phyloP scores from a whole-genome alignment of 2,888 invertebrate species.

The Nysson spinosus region DNA sequence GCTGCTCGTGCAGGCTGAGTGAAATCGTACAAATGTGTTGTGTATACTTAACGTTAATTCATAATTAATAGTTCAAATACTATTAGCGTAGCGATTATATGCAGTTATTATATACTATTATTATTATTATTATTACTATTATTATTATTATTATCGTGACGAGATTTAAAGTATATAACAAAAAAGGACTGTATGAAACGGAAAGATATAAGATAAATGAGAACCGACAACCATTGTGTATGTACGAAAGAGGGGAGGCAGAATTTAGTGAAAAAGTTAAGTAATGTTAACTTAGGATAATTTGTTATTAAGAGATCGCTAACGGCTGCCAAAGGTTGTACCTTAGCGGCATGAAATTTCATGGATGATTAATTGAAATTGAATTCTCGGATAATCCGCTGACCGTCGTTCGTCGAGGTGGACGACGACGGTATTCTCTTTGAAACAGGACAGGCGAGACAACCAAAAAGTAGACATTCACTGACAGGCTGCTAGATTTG shows the following conservation, averaged over 20 bases:
- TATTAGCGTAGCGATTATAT: slow-evolving; percentile 65
- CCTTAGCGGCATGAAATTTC: slow-evolving; percentile 57
- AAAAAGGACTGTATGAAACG: slow-evolving; percentile 53
- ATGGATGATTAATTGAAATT: slow-evolving; percentile 52
- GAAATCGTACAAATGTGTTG: slow-evolving; percentile 77
- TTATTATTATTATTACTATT: slow-evolving; percentile 60
- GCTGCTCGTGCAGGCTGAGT: slow-evolving; percentile 70
- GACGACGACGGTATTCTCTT: slow-evolving; percentile 15
- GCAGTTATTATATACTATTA: slow-evolving; percentile 62
- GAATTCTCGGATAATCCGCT: slow-evolving; percentile 39
- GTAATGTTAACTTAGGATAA: slow-evolving; percentile 63
- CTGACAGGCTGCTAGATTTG: slow-evolving; percentile 66
- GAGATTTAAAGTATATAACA: slow-evolving; percentile 59
- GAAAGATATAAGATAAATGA: slow-evolving; percentile 39
- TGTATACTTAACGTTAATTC: slow-evolving; percentile 76
- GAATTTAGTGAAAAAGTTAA: slow-evolving; percentile 59
- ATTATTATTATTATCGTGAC: slow-evolving; percentile 60
- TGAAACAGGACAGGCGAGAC: slow-evolving; percentile 33
- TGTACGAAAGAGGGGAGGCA: slow-evolving; percentile 50
- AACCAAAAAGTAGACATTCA: slow-evolving; percentile 66
- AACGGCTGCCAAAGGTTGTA: slow-evolving; percentile 53
- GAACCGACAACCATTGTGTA: slow-evolving; percentile 44
- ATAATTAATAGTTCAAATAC: slow-evolving; percentile 69
- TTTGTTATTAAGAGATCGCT: slow-evolving; percentile 62
- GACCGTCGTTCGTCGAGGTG: slow-evolving; percentile 22